Evolutionary conservation across 2,113 vertebrate species (phyloP).

Genomic region (Halichoerus grypus): DNA sequence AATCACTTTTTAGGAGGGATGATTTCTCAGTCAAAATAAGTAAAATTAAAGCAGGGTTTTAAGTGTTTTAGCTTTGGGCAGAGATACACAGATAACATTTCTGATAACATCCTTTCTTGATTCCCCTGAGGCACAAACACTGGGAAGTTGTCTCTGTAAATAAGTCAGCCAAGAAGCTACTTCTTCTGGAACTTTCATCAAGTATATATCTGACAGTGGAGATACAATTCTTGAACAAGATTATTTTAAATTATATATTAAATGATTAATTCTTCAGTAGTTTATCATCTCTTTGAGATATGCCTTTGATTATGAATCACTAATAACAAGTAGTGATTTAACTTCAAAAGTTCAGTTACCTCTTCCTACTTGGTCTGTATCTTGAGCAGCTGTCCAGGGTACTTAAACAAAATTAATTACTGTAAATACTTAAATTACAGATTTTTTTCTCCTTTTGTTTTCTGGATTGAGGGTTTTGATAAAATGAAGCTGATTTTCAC

Average conservation of each 20-base stretch:
- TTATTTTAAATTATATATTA: conserved; percentile 24
- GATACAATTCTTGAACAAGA: background rate
- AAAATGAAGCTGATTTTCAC: conserved; percentile 34
- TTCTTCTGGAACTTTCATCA: conserved; percentile 45
- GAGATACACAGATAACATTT: conserved; percentile 26
- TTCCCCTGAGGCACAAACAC: conserved; percentile 38
- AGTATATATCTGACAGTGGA: background rate
- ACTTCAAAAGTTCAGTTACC: conserved; percentile 41
- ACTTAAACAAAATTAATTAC: conserved; percentile 80
- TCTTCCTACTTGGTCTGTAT: background rate
- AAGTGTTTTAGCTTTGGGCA: conserved; percentile 1
- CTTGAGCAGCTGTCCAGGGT: conserved; percentile 84
- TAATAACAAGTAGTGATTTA: conserved; percentile 44
- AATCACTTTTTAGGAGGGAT: conserved; percentile 56
- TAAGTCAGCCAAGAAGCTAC: conserved; percentile 36
- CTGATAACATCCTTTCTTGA: conserved; percentile 5
- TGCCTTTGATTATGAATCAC: conserved; percentile 47
- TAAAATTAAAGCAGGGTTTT: conserved; percentile 39
- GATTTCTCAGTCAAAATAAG: conserved; percentile 58
- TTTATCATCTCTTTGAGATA: conserved; percentile 26
- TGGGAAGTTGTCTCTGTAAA: conserved; percentile 55
- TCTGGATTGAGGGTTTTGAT: conserved; percentile 21
- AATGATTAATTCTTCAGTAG: conserved; percentile 35
- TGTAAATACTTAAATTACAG: conserved; percentile 57
- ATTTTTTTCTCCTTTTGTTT: background rate